phyloP scores from a whole-genome alignment of 2,888 invertebrate species.

The Limenitis camilla region DNA sequence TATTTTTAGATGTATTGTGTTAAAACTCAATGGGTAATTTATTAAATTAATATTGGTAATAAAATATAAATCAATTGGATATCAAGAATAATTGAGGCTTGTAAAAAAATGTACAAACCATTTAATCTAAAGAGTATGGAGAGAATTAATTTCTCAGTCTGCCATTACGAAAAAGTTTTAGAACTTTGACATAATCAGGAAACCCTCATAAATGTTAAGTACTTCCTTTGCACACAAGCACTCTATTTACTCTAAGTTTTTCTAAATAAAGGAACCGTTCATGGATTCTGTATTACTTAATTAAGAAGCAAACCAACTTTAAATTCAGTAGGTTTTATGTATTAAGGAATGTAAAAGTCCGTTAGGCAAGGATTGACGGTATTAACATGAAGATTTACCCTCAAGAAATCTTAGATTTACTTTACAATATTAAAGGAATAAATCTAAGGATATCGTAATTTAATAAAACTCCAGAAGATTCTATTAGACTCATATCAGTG shows the following conservation, averaged over 20 bases:
- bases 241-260: slow-evolving; percentile 62
- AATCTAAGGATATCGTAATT: no score
- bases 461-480: background rate
- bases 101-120: no score
- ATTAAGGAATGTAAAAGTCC: background rate
- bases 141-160: background rate
- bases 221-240: slow-evolving; percentile 61
- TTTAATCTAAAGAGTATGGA: no score
- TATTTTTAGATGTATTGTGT: background rate
- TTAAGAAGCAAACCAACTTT: background rate
- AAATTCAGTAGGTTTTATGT: background rate
- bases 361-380: background rate
- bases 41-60: no score
- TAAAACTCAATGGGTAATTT: no score
- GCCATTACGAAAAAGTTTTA: background rate
- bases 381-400: background rate
- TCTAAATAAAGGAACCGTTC: slow-evolving; percentile 68
- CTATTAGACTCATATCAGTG: background rate
- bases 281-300: slow-evolving; percentile 38
- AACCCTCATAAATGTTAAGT: slow-evolving; percentile 70
- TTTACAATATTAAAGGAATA: background rate
- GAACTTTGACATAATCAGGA: slow-evolving; percentile 42
- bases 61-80: no score
- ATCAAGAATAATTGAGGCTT: no score
- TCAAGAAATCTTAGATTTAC: background rate